These are phyloP conservation scores for Danaus chrysippus DNA, from an alignment of 2,888 invertebrate species.

Conservation along the genomic window DNA sequence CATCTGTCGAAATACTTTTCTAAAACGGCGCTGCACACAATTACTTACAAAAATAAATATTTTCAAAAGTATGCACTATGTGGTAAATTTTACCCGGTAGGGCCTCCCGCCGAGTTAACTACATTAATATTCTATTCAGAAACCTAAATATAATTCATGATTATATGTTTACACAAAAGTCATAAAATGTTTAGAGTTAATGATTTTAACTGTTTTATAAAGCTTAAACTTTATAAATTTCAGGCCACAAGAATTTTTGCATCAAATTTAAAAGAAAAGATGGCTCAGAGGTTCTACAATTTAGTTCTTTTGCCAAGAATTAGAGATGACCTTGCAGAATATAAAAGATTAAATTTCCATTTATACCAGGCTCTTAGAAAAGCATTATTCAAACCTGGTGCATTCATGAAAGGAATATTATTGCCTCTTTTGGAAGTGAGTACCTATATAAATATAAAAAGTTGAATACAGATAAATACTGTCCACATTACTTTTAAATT, in stretches of 20 bases:
- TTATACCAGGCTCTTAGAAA: constrained; percentile 96
- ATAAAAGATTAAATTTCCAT: constrained; percentile 96
- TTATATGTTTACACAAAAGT: background rate
- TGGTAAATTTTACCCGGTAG: too few relatives aligned
- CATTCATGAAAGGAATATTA: constrained; percentile 96
- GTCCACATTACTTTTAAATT: background rate
- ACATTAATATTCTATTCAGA: background rate
- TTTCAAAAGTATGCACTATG: too few relatives aligned
- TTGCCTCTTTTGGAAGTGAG: constrained; percentile 83
- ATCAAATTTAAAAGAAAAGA: constrained; percentile 96
- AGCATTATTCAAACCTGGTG: constrained; percentile 97
- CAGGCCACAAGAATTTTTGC: constrained; percentile 95
- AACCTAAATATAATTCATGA: background rate
- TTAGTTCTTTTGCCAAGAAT: constrained; percentile 94
- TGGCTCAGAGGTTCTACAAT: constrained; percentile 97
- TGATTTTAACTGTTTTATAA: too few relatives aligned
- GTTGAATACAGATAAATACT: too few relatives aligned
- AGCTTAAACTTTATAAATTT: constrained; percentile 28
- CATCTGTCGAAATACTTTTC: too few relatives aligned
- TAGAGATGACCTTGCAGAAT: constrained; percentile 96
- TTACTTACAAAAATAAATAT: too few relatives aligned
- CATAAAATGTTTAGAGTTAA: too few relatives aligned
- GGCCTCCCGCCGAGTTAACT: too few relatives aligned
- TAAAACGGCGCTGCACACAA: too few relatives aligned
- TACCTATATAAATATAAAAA: constrained; percentile 14